Evolutionary conservation across 2,113 vertebrate species (phyloP).

Genomic region (Amazona guildingii): DNA sequence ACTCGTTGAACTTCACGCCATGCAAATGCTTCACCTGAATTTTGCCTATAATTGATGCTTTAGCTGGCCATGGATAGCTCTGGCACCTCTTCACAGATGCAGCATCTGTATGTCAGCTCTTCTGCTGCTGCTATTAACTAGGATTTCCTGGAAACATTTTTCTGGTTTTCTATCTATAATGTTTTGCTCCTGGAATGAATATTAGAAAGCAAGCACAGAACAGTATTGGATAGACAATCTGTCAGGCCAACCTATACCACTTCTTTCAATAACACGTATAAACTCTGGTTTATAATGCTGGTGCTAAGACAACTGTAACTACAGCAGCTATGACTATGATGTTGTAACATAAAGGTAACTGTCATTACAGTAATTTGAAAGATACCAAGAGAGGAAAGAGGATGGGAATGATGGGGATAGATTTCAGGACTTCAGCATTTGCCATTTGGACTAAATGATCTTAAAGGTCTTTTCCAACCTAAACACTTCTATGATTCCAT

Average conservation of each 20-base stretch:
- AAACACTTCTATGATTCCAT: not conserved
- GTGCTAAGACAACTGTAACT: not conserved
- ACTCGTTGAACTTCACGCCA: fast-evolving
- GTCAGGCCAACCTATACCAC: not conserved
- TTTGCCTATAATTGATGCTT: not conserved
- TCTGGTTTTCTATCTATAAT: not conserved
- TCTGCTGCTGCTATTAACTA: not conserved
- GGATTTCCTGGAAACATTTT: not conserved
- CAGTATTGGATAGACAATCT: not conserved
- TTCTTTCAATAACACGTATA: not conserved
- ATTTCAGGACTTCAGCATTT: not conserved
- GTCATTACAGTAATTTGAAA: conserved; percentile 14
- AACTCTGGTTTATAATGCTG: not conserved
- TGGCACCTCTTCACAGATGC: not conserved
- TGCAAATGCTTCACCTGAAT: fast-evolving
- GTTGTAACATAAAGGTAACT: not conserved
- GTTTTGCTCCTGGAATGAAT: not conserved
- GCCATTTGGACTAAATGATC: not conserved
- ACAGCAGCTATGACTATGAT: not conserved
- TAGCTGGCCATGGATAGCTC: not conserved
- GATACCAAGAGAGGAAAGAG: not conserved
- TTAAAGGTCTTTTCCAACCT: not conserved
- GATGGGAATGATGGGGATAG: not conserved
- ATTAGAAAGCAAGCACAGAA: not conserved
- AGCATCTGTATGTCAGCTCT: not conserved